These are phyloP conservation scores for Gnatocerus cornutus DNA, from an alignment of 2,888 invertebrate species.

Conservation along the genomic window DNA sequence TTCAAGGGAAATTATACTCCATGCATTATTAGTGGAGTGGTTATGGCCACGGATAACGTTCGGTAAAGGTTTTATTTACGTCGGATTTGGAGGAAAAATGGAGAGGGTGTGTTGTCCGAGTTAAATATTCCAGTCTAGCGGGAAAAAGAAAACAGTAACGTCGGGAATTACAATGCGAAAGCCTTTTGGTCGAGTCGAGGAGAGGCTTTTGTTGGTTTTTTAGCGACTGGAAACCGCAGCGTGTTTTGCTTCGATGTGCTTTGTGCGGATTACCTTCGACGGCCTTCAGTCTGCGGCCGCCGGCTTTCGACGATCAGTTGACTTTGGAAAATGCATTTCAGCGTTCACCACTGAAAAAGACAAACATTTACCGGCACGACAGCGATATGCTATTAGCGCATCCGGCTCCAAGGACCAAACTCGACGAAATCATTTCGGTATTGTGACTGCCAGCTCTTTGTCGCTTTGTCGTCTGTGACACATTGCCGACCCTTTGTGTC, in stretches of 20 bases:
- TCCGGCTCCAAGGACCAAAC: constrained; percentile 2
- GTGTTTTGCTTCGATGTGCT: constrained; percentile 51
- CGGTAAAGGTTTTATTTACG: constrained; percentile 28
- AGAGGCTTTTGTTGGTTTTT: constrained; percentile 46
- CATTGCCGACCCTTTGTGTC: neutral
- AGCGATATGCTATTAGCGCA: neutral
- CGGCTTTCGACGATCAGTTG: constrained; percentile 21
- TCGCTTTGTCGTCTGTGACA: constrained; percentile 8
- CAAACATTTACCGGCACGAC: too few species aligned
- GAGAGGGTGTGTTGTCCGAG: constrained; percentile 12
- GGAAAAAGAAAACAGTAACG: constrained; percentile 40
- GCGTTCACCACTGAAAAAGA: neutral
- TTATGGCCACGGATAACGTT: constrained; percentile 25
- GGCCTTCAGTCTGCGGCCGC: constrained; percentile 49
- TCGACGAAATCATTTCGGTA: neutral
- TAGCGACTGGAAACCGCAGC: constrained; percentile 47
- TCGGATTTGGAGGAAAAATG: constrained; percentile 26
- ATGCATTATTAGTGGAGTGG: constrained; percentile 46
- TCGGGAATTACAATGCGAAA: constrained; percentile 43
- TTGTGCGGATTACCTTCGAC: constrained; percentile 52
- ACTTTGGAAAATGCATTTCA: constrained; percentile 3
- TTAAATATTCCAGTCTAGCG: constrained; percentile 31
- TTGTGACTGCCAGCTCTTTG: neutral
- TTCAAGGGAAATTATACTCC: constrained; percentile 52
- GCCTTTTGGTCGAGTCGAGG: constrained; percentile 44